Evolutionary conservation across 1,140 invertebrate genomes (phyloP), one percentile per base, ranked within the genome.

Genomic region (Anastrepha obliqua): DNA sequence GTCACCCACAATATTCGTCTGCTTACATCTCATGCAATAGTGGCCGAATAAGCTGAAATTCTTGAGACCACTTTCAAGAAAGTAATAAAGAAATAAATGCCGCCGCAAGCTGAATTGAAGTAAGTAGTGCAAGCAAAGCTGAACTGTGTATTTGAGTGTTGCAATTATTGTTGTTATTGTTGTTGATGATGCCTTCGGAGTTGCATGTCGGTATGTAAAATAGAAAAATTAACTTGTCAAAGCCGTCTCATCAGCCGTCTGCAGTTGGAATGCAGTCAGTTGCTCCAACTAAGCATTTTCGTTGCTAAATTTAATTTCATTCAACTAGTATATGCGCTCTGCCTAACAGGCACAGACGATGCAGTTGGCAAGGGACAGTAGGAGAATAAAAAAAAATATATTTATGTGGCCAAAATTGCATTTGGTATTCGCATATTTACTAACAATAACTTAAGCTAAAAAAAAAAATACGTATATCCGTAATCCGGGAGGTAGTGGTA

Each of bases 41-140:
- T 55, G 51, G 6, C 8, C 67, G 44, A 47, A 74, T 74, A 74
- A 74, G 67, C 42, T 47, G 42, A 74, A 74, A 74, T 74, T 74
- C 67, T 74, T 74, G 42, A 74, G 67, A 74, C 67, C 67, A 74
- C 67, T 74, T 74, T 42, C 67, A 74, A 74, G 67, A 74, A 74
- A 74, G 67, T 74, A 74, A 74, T 74, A 74, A 74, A 42, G 67
- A 74, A 74, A 74, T 74, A 74, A 74, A 47, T 74, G 67, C 67
- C 42, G 67, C 67, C 42, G 39, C 67, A 44, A 74, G 67, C 42
- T 74, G 67, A 47, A 47, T 74, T 7, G 67, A 15, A 44, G 42
- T 15, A 15, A 44, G 42, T 44, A 74, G 67, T 17, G 44, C 17
- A 47, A 17, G 15, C 67, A 42, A 8, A 74, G 67, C 67, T 74